Evolutionary conservation across 2,113 vertebrate species (phyloP).

Genomic region (Genyomyrus donnyi): DNA sequence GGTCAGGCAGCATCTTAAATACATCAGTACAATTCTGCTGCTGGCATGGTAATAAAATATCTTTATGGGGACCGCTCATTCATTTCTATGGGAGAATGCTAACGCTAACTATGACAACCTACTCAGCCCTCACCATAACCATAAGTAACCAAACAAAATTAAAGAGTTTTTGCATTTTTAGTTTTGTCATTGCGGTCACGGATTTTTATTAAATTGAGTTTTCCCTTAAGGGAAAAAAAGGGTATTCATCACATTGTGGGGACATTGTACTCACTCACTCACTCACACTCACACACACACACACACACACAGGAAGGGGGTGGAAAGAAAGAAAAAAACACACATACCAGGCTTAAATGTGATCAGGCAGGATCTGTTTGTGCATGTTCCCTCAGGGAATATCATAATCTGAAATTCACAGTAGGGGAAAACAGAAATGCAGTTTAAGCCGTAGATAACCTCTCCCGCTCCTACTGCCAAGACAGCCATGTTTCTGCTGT

Average conservation of each 20-base stretch:
- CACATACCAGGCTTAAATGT: slow-evolving; percentile 95
- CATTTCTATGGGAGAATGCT: too few species aligned
- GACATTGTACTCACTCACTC: too few species aligned
- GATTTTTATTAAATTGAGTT: too few species aligned
- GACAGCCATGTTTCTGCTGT: too few species aligned
- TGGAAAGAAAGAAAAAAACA: neutral
- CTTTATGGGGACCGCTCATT: too few species aligned
- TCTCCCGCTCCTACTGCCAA: neutral
- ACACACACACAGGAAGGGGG: neutral
- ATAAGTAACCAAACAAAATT: too few species aligned
- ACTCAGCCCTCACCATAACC: too few species aligned
- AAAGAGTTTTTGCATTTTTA: too few species aligned
- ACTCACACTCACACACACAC: neutral
- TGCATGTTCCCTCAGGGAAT: slow-evolving; percentile 97
- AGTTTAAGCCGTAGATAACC: neutral
- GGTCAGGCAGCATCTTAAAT: neutral
- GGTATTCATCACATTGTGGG: too few species aligned
- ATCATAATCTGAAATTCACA: slow-evolving; percentile 83
- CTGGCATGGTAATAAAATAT: neutral
- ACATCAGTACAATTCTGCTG: neutral
- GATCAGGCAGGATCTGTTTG: slow-evolving; percentile 94
- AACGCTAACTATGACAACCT: too few species aligned
- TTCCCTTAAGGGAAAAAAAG: too few species aligned
- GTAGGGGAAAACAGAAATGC: neutral
- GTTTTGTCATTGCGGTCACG: too few species aligned